Conservation (phyloP, 37 sponge, comb jelly and placozoan genomes). For the Oopsacas minuta region DNA sequence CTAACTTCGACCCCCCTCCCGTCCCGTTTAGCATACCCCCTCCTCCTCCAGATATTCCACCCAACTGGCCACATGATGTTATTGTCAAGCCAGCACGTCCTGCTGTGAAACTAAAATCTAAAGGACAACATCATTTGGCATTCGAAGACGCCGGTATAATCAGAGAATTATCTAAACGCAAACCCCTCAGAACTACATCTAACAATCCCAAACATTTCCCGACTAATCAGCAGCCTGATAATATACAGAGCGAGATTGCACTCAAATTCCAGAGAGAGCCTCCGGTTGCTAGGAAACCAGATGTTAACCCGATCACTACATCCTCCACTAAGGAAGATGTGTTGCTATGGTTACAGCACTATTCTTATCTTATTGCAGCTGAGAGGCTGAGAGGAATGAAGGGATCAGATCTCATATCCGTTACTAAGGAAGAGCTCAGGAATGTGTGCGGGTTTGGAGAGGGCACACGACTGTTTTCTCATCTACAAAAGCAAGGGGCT, state of each 20-base stretch:
- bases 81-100: neutral
- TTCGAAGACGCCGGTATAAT: neutral
- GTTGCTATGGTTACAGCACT: neutral
- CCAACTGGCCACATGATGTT: neutral
- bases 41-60: neutral
- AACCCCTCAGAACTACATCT: neutral
- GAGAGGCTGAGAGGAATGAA: slow-evolving; percentile 7
- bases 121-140: neutral
- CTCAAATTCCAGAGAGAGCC: neutral
- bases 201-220: neutral
- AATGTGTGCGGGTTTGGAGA: neutral
- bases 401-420: neutral
- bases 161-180: neutral
- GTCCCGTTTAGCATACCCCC: neutral
- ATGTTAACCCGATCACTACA: neutral
- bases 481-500: neutral
- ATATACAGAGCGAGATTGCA: neutral
- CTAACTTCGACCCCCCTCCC: slow-evolving; percentile 1
- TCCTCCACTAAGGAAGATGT: neutral
- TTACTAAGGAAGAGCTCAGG: neutral
- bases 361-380: neutral
- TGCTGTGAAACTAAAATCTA: neutral
- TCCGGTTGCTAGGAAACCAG: neutral
- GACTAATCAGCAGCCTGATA: neutral
- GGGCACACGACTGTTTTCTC: neutral